Conservation (phyloP, 2,888 invertebrate species). For the Troides aeacus region DNA sequence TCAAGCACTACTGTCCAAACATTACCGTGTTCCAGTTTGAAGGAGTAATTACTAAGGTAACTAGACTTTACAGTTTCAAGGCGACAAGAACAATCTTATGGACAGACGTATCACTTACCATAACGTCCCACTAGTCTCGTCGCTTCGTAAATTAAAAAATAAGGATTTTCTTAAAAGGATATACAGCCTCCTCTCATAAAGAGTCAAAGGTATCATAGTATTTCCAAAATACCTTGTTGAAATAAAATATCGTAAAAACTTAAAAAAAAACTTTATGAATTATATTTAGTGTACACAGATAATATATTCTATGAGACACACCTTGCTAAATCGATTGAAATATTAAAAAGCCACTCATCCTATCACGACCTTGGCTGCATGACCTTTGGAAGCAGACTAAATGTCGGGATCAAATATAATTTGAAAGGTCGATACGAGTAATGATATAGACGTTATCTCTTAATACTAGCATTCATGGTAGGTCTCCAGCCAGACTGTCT, state of each 20-base stretch:
- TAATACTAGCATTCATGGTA: constrained; percentile 29
- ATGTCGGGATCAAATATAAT: constrained; percentile 57
- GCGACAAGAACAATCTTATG: too few species aligned
- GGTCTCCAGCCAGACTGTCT: too few species aligned
- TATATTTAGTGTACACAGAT: neutral
- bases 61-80: too few species aligned
- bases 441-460: constrained; percentile 47
- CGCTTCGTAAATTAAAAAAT: too few species aligned
- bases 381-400: constrained; percentile 60
- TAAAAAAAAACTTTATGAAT: neutral
- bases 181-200: too few species aligned
- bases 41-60: too few species aligned
- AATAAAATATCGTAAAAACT: neutral
- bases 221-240: neutral
- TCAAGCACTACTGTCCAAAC: too few species aligned
- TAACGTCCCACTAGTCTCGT: too few species aligned
- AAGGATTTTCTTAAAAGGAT: too few species aligned
- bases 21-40: too few species aligned
- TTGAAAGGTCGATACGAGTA: constrained; percentile 59
- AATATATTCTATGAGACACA: constrained; percentile 19
- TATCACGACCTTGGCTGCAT: constrained; percentile 64
- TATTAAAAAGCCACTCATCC: constrained; percentile 42
- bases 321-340: constrained; percentile 9
- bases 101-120: too few species aligned
- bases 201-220: neutral